Evolutionary conservation across 2,888 invertebrate species (phyloP).

Genomic region (Melanchra persicariae): DNA sequence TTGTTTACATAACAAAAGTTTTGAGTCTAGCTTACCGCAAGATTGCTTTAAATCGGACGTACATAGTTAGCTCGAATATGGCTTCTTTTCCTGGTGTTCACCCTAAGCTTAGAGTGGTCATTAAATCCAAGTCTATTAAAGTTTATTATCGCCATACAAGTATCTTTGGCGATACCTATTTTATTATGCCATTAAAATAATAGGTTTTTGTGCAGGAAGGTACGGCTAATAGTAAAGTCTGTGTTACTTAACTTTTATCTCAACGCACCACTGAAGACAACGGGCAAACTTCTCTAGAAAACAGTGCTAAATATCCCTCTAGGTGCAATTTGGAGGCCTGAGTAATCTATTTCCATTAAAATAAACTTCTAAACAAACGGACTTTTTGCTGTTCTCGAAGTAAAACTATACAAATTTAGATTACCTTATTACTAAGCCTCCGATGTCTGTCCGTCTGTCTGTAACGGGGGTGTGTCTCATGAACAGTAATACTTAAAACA

Average conservation of each 20-base stretch:
- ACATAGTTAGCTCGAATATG: constrained; percentile 31
- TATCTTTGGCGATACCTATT: constrained; percentile 2
- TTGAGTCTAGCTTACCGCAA: constrained; percentile 28
- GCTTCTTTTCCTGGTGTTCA: constrained; percentile 48
- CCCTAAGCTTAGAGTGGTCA: constrained; percentile 7
- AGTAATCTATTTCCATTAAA: not conserved
- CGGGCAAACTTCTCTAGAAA: not conserved
- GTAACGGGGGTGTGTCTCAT: too few relatives aligned
- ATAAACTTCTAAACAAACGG: not conserved
- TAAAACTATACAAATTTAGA: too few relatives aligned
- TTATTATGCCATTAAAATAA: constrained; percentile 12
- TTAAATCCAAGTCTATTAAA: constrained; percentile 29
- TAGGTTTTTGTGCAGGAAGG: constrained; percentile 6
- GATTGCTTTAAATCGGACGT: constrained; percentile 29
- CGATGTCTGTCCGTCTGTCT: too few relatives aligned
- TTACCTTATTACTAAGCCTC: too few relatives aligned
- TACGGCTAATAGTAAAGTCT: not conserved
- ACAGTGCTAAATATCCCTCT: not conserved
- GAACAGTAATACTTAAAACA: too few relatives aligned
- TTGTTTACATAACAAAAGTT: constrained; percentile 40
- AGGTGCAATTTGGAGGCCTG: not conserved
- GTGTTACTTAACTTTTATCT: too few relatives aligned
- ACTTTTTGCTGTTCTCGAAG: not conserved
- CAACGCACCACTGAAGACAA: not conserved
- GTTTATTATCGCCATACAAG: constrained; percentile 29